These are phyloP conservation scores for Neodiprion pinetum DNA, from an alignment of 1,140 invertebrate species.

Conservation along the genomic window DNA sequence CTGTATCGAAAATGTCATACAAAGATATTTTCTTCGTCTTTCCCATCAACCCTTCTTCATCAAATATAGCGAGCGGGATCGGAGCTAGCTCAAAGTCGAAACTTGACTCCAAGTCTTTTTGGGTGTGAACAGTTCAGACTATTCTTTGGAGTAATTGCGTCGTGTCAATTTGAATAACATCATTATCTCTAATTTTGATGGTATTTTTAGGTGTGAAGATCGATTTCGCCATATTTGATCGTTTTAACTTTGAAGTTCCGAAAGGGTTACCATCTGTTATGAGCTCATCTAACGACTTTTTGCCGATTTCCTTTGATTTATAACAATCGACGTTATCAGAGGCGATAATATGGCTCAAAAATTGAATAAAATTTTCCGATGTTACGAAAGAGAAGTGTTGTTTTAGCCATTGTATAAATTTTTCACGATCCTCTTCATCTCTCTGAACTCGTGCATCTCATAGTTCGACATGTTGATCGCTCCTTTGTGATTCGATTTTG, in stretches of 20 bases:
- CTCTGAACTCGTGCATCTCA: constrained; percentile 47
- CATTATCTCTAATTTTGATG: constrained; percentile 20
- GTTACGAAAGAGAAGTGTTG: constrained; percentile 45
- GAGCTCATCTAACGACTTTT: constrained; percentile 18
- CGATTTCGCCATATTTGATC: constrained; percentile 37
- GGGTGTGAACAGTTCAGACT: constrained; percentile 20
- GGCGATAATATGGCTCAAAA: constrained; percentile 50
- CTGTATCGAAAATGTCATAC: constrained; percentile 43
- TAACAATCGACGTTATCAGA: constrained; percentile 52
- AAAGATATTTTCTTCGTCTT: constrained; percentile 46
- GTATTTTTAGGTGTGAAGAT: constrained; percentile 32
- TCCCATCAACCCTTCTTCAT: constrained; percentile 40
- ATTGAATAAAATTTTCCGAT: constrained; percentile 42
- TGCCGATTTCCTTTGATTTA: constrained; percentile 47
- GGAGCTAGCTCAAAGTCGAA: constrained; percentile 48
- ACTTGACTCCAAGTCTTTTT: constrained; percentile 32
- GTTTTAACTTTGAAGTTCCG: constrained; percentile 29
- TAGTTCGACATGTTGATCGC: constrained; percentile 56
- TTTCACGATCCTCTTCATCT: constrained; percentile 47
- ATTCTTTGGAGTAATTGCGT: background rate
- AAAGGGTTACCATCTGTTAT: constrained; percentile 15
- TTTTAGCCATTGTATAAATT: constrained; percentile 48
- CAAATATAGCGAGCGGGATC: constrained; percentile 40
- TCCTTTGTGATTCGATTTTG: constrained; percentile 43
- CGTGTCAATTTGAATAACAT: background rate